phyloP scores from a whole-genome alignment of 2,797 vertebrate species.

The Pelobates cultripes region DNA sequence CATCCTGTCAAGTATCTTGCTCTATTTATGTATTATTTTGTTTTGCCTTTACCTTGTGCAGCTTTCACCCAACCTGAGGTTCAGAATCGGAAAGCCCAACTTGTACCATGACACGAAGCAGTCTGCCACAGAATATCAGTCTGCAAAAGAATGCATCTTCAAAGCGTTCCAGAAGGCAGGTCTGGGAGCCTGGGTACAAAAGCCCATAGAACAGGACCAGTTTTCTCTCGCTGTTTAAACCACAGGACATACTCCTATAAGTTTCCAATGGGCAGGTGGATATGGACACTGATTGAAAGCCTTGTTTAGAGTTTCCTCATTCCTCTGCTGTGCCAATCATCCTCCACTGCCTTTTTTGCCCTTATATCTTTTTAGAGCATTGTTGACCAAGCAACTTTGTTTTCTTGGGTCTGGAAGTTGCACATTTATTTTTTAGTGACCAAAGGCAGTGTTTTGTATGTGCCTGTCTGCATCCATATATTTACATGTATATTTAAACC shows the following conservation, averaged over 20 bases:
- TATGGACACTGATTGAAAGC: conserved; percentile 16
- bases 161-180: conserved; percentile 95
- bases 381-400: conserved; percentile 17
- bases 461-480: conserved; percentile 52
- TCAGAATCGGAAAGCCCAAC: conserved; percentile 83
- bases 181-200: conserved; percentile 96
- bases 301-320: conserved; percentile 34
- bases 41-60: conserved; percentile 57
- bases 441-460: conserved; percentile 41
- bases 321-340: conserved; percentile 52
- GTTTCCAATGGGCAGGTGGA: conserved; percentile 25
- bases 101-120: conserved; percentile 94
- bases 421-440: conserved; percentile 45
- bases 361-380: conserved; percentile 25
- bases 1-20: background rate
- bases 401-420: conserved; percentile 37
- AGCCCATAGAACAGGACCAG: conserved; percentile 97
- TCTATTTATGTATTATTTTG: background rate
- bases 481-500: conserved; percentile 59
- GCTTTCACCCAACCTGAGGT: conserved; percentile 82
- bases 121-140: conserved; percentile 89
- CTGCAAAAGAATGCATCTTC: conserved; percentile 90
- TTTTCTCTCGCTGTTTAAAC: conserved; percentile 79
- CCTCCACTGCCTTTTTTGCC: conserved; percentile 32
- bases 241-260: conserved; percentile 41